Evolutionary conservation across 2,797 vertebrate species (phyloP).

Genomic region (Nyctalus aviator): DNA sequence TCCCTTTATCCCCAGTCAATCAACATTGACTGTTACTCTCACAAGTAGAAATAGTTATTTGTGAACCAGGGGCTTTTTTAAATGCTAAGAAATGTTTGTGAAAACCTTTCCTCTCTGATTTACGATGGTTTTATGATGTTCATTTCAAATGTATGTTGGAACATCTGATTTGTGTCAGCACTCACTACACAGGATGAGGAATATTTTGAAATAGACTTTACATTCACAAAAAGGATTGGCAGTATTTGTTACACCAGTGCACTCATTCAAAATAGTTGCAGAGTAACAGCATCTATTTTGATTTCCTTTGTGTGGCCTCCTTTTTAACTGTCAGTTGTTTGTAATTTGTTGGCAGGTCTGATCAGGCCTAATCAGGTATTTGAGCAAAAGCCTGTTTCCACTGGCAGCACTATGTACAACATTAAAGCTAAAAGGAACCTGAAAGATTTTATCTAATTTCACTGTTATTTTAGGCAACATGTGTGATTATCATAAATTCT

Average conservation of each 20-base stretch:
- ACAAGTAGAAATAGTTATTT: conserved; percentile 55
- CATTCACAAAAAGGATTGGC: conserved; percentile 51
- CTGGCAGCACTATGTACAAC: not conserved
- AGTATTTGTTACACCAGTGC: conserved; percentile 46
- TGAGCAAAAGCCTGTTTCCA: conserved; percentile 34
- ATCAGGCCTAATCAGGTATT: conserved; percentile 37
- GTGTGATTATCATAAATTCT: conserved; percentile 39
- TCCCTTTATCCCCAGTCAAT: accelerated
- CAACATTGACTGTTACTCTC: conserved; percentile 42
- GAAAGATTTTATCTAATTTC: conserved; percentile 31
- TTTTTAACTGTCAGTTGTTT: conserved; percentile 32
- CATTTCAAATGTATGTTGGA: conserved; percentile 48
- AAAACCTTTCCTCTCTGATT: conserved; percentile 47
- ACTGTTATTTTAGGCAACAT: not conserved
- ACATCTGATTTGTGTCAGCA: conserved; percentile 40
- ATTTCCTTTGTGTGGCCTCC: conserved; percentile 18
- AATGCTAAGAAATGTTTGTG: conserved; percentile 43
- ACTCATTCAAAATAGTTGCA: conserved; percentile 54
- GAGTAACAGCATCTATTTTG: not conserved
- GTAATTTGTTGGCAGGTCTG: conserved; percentile 27
- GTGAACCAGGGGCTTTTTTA: conserved; percentile 51
- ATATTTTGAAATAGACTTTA: conserved; percentile 60
- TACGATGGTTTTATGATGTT: conserved; percentile 39
- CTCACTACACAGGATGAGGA: not conserved
- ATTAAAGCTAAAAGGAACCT: conserved; percentile 55